Base-by-base conservation (phyloP, 2,113 vertebrate genomes). In the Holacanthus passer region DNA sequence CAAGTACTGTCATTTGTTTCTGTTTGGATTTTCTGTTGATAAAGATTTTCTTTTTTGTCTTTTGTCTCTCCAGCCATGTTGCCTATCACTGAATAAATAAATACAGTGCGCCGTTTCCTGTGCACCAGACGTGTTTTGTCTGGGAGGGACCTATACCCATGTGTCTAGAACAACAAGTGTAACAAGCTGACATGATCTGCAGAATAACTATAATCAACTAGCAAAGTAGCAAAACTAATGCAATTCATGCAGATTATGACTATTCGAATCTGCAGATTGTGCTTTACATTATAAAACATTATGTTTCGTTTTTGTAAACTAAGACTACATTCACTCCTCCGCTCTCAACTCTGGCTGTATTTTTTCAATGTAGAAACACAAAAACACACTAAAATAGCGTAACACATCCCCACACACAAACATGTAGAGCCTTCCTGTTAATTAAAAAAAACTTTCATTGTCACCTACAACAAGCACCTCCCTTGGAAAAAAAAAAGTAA, bases 361-460 rank as follows among this genome's bases (percentile, higher is more conserved):
- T 59, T 10, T 9, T 43, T 48, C 19, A 7, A 29, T 37, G 2
- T 9, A 31, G 24, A 60, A 62, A 78, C 59, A 58, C 58, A 71
- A 53, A 2, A 29, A 39, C 31, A 53, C 50, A 58, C 14, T 31
- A 14, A 35, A 56, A 27, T 24, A 53, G 4, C 24, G 11, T 69
- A 67, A 65, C 45, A 24, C 19, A 27, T 45, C 31, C 13, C 24
- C 41, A 52, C 32, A 62, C 58, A 70, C 35, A 60, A 8, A 64
- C 27, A 52, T 35, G 59, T 45, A 37, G 13, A 83, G 43, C 20
- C 10, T 66, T 59, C 73, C 39, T 79, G 53, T 83, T 82, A 77
- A 84, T 91, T 19, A 67, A 27, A 67, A 86, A 84, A 43, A 66
- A 65, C 37, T 58, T 56, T 11, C 47, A 70, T 62, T 79, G 69